Percentiles rank a stretch among this genome's conserved stretches.
Conservation (phyloP, 2,113 vertebrate species). For the Vicugna pacos region DNA sequence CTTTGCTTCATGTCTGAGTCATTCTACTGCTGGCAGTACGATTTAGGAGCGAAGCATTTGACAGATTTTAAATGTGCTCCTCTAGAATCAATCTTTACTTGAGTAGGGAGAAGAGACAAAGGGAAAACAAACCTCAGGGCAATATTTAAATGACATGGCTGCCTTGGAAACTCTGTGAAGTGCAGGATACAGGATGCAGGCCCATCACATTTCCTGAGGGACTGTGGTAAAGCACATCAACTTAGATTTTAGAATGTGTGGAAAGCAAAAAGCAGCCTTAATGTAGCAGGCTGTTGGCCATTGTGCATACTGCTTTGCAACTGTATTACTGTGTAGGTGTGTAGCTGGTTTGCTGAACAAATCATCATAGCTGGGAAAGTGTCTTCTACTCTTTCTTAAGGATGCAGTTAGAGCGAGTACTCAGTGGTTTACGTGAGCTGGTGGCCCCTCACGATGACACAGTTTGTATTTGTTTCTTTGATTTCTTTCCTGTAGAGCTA, state of each 20-base stretch:
- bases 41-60: background rate
- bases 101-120: background rate
- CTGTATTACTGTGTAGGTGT: background rate
- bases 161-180: background rate
- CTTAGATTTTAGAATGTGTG: background rate
- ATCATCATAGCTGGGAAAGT: background rate
- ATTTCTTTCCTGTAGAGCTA: background rate
- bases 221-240: background rate
- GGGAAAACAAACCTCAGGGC: background rate
- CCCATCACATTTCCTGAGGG: background rate
- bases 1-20: background rate
- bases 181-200: background rate
- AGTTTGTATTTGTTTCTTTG: background rate
- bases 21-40: background rate
- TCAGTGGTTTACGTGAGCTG: background rate
- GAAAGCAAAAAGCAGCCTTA: background rate
- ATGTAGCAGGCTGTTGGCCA: background rate
- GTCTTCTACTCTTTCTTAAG: background rate
- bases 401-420: background rate
- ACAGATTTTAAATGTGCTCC: background rate
- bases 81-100: background rate
- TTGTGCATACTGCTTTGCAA: background rate
- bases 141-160: background rate
- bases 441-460: background rate
- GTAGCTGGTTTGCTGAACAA: background rate